Base-by-base conservation (phyloP, 1,140 invertebrate genomes). In the Drosophila triauraria region DNA sequence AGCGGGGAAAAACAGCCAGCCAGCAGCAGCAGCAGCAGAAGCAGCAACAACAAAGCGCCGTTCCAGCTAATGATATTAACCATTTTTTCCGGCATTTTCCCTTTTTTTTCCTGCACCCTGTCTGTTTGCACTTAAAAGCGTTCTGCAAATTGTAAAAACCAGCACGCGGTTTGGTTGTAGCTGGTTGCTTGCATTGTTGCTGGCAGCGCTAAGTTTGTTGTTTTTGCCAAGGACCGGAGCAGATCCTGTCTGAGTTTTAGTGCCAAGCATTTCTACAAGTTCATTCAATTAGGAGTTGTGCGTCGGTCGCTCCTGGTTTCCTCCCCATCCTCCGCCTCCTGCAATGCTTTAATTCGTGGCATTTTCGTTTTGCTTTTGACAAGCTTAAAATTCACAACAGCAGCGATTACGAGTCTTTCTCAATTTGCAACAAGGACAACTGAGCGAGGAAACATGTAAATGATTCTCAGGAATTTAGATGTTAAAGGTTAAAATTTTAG, bases 41-140 rank as follows among this genome's bases (percentile, higher is more conserved):
- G 1, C 38, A 67, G 4, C 56, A 80, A 62, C 46, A 78, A 62
- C 48, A 64, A 70, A 68, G 62, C 65, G 38, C 61, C 84, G 76
- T 76, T 81, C 65, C 85, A 84, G 65, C 84, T 88, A 88, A 88
- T 88, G 84, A 88, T 88, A 88, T 88, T 88, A 88, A 88, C 85
- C 69, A 90, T 72, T 84, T 88, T 78, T 85, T 78, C 71, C 57
- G 59, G 47, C 47, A 70, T 79, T 80, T 58, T 65, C 46, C 58
- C 44, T 35, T 51, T 63, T 56, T 62, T 74, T 62, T 43, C 32
- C 30, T 12, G 27, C 47, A 23, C 47, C 62, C 72, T 75, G 76
- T 75, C 85, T 84, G 84, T 80, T 80, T 84, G 62, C 81, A 84
- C 85, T 84, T 84, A 78, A 88, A 90, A 90, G 77, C 84, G 85